Base-by-base conservation (phyloP, 2,797 vertebrate genomes). In the Sandelia bainsii region DNA sequence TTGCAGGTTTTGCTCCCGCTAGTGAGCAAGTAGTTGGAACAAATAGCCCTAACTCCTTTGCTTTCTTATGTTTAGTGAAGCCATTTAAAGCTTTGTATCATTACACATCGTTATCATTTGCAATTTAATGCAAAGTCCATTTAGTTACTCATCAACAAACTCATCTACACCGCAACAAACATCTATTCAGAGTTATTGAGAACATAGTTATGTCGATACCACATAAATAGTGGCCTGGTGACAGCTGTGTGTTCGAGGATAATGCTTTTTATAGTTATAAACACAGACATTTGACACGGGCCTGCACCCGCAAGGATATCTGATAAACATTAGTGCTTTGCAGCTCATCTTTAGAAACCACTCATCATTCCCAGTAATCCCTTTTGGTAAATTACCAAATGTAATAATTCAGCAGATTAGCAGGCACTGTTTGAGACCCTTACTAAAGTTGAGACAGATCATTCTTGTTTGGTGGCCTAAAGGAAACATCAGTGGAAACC, bases 141-240 rank as follows among this genome's bases (percentile, higher is more conserved):
- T 23, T 3, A 73, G 19, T n/a, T 37, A 68, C 44, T 65, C 17
- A 20, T 45, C 20, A 71, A 34, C 25, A 65, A 56, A 74, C 67
- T 4, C 10, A 2, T 32, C 6, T 51, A 25, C 17, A 61, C 20
- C 61, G 49, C 17, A 50, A 57, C 65, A 64, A 44, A 44, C 56
- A 50, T 27, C 5, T 10, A 53, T 20, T n/a, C 27, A 9, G 20
- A n/a, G 40, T 50, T 27, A 45, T 5, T 40, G 16, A 0, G 23
- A 62, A 8, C 16, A 25, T 6, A 51, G 9, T 63, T 1, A 19
- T 60, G 11, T n/a, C 7, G 2, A 19, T 11, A 6, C 13, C 29
- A 6, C 14, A 2, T 40, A 3, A 64, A 2, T n/a, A 22, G 5
- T 23, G 29, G 6, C 17, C 8, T 51, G 2, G 4, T 54, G 42